Percentiles rank a stretch among this genome's conserved stretches.
Evolutionary conservation across 2,888 invertebrate species (phyloP).

Genomic region (Ophraella communa): DNA sequence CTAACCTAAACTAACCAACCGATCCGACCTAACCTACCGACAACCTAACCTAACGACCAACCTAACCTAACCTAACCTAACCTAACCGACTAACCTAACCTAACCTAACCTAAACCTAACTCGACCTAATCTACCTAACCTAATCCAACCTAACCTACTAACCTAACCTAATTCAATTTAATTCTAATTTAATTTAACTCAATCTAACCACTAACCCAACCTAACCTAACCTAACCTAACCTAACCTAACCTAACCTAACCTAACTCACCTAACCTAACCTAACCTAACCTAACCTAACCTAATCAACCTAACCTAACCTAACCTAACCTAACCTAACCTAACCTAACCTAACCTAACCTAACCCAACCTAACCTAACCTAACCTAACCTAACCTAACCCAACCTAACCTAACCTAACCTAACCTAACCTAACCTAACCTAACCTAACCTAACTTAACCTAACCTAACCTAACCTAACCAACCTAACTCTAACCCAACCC

Average conservation of each 20-base stretch:
- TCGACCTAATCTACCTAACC: too few species aligned
- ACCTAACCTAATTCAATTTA: too few species aligned
- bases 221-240: neutral
- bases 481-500: too few species aligned
- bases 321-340: neutral
- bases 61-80: too few species aligned
- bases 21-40: neutral
- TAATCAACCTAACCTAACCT: neutral
- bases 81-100: too few species aligned
- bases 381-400: neutral
- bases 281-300: neutral
- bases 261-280: neutral
- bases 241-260: neutral
- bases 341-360: neutral
- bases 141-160: too few species aligned
- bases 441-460: neutral
- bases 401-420: neutral
- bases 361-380: neutral
- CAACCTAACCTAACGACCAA: too few species aligned
- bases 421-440: neutral
- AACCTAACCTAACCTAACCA: neutral
- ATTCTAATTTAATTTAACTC: too few species aligned
- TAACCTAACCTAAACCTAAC: too few species aligned
- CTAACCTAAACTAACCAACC: neutral
- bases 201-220: too few species aligned